phyloP scores from a whole-genome alignment of 2,113 vertebrate genomes.

The Cynoglossus semilaevis region DNA sequence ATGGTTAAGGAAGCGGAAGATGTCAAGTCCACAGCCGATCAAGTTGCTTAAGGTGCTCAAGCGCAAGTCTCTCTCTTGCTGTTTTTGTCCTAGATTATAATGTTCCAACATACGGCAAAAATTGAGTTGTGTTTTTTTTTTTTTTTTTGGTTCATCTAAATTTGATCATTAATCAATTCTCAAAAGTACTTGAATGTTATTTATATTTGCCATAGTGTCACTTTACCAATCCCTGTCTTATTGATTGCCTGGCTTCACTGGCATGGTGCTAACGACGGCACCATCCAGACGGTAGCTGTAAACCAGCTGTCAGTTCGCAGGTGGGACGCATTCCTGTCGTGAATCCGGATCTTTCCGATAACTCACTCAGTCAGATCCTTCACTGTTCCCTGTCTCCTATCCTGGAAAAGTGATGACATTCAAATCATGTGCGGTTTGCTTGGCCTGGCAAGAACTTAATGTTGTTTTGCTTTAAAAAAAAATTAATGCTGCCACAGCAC shows the following conservation, averaged over 20 bases:
- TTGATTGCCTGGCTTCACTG: neutral
- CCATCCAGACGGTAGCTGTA: neutral
- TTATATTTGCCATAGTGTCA: neutral
- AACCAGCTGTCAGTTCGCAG: slow-evolving; percentile 22
- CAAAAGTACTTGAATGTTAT: too few relatives aligned
- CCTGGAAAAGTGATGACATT: slow-evolving; percentile 19
- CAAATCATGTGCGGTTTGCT: neutral
- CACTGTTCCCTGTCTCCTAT: neutral
- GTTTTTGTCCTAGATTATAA: too few relatives aligned
- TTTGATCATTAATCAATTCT: too few relatives aligned
- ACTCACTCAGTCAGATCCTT: slow-evolving; percentile 3
- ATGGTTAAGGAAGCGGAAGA: too few relatives aligned
- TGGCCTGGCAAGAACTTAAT: neutral
- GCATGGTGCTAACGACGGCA: neutral
- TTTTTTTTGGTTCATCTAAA: too few relatives aligned
- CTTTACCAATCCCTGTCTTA: neutral
- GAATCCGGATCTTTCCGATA: slow-evolving; percentile 7
- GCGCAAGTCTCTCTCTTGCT: too few relatives aligned
- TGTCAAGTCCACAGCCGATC: too few relatives aligned
- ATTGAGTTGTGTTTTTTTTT: too few relatives aligned
- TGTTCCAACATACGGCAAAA: too few relatives aligned
- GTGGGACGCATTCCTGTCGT: slow-evolving; percentile 2
- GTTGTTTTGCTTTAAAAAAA: slow-evolving; percentile 16
- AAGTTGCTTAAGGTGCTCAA: too few relatives aligned
- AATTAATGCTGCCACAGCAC: slow-evolving; percentile 19